phyloP scores from a whole-genome alignment of 2,797 vertebrate genomes.

The Rhodeus uyekii region DNA sequence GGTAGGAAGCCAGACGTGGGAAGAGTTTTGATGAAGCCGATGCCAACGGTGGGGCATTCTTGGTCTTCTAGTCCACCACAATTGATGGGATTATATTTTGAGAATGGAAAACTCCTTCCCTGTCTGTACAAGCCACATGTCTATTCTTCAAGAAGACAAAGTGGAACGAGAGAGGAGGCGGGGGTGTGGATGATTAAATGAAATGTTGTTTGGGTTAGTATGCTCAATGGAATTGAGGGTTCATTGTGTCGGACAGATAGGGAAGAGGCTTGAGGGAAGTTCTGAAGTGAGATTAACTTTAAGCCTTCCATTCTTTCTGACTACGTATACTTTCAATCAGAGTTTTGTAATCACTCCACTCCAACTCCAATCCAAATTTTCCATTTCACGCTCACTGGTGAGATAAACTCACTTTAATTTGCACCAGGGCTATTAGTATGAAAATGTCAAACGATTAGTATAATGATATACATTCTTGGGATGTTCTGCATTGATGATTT shows the following conservation, averaged over 20 bases:
- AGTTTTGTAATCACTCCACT: slow-evolving; percentile 5
- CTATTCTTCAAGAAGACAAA: slow-evolving; percentile 41
- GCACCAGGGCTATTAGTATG: neutral
- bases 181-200: slow-evolving; percentile 29
- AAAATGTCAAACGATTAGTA: neutral
- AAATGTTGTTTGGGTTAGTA: slow-evolving; percentile 36
- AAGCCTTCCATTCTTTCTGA: slow-evolving; percentile 9
- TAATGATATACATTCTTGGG: neutral
- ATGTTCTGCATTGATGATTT: neutral
- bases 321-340: neutral
- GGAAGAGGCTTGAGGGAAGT: slow-evolving; percentile 29
- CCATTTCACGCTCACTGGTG: slow-evolving; percentile 9
- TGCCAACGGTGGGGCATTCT: slow-evolving; percentile 26
- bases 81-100: slow-evolving; percentile 17
- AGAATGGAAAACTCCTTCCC: slow-evolving; percentile 27
- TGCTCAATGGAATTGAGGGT: neutral
- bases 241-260: slow-evolving; percentile 26
- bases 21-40: slow-evolving; percentile 50
- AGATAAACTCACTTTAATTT: neutral
- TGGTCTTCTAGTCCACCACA: slow-evolving; percentile 35
- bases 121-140: slow-evolving; percentile 35
- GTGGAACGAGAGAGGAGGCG: slow-evolving; percentile 10
- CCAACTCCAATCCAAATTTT: neutral
- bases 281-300: slow-evolving; percentile 32
- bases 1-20: neutral